Conservation (phyloP, 2,113 vertebrate genomes). For the Anoplopoma fimbria region DNA sequence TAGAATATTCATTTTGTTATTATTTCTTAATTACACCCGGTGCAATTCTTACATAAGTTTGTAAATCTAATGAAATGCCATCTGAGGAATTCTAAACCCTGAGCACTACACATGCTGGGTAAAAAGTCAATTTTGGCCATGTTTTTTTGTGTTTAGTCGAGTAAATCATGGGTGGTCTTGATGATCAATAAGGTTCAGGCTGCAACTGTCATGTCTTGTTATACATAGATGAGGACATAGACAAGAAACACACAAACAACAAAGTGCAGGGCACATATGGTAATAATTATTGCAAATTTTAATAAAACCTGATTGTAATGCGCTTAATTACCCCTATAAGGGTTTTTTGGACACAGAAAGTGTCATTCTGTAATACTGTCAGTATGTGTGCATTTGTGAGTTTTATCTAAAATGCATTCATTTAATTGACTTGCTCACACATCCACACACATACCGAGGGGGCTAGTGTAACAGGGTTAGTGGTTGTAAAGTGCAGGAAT, state of each 20-base stretch:
- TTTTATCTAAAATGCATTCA: slow-evolving; percentile 16
- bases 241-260: not conserved
- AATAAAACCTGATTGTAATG: slow-evolving; percentile 38
- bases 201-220: slow-evolving; percentile 43
- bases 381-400: not conserved
- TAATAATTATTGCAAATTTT: slow-evolving; percentile 36
- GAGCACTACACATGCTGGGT: not conserved
- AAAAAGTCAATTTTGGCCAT: slow-evolving; percentile 22
- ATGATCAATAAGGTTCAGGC: slow-evolving; percentile 51
- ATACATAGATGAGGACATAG: slow-evolving; percentile 34
- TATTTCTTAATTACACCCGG: slow-evolving; percentile 61
- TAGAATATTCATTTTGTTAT: slow-evolving; percentile 63
- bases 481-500: slow-evolving; percentile 10
- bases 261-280: slow-evolving; percentile 15
- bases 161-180: slow-evolving; percentile 17
- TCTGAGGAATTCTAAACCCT: slow-evolving; percentile 26
- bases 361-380: not conserved
- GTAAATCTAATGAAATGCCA: slow-evolving; percentile 49
- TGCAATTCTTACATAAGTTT: slow-evolving; percentile 37
- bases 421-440: slow-evolving; percentile 18
- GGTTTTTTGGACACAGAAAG: slow-evolving; percentile 21
- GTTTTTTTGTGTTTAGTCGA: slow-evolving; percentile 20
- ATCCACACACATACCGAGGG: not conserved
- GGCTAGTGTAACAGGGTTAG: not conserved
- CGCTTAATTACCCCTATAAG: slow-evolving; percentile 24